Percentiles rank a stretch among this genome's conserved stretches.
Conservation (phyloP, 1,140 invertebrate species). For the Carposina sasakii region DNA sequence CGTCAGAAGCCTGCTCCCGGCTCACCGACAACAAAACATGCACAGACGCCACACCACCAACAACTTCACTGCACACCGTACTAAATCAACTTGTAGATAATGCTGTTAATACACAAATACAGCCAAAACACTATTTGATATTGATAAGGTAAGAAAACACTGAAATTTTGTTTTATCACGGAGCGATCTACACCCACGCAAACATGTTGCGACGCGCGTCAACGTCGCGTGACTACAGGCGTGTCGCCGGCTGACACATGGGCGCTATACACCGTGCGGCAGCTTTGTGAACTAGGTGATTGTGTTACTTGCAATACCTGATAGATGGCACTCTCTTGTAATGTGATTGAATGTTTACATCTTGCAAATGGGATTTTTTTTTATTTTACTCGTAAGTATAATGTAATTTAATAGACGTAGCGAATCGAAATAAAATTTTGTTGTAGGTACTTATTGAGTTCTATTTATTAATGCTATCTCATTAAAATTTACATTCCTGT, state of each 20-base stretch:
- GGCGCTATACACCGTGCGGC: conserved; percentile 36
- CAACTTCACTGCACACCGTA: conserved; percentile 40
- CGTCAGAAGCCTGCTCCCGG: conserved; percentile 62
- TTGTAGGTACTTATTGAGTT: no score
- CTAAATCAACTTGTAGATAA: conserved; percentile 17
- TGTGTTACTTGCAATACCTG: background rate
- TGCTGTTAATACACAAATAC: conserved; percentile 25
- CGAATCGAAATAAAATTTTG: no score
- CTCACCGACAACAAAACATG: conserved; percentile 63
- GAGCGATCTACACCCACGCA: conserved; percentile 60
- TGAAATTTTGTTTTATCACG: conserved; percentile 57
- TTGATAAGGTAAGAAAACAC: conserved; percentile 58
- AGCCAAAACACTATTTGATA: conserved; percentile 26
- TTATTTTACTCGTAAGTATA: no score
- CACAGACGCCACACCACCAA: conserved; percentile 50
- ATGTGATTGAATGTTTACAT: no score
- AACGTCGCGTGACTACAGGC: conserved; percentile 69
- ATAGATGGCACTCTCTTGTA: conserved; percentile 55
- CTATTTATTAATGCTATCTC: no score
- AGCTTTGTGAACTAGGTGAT: conserved; percentile 28
- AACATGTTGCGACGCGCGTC: conserved; percentile 62
- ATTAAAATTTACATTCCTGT: no score
- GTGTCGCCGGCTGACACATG: conserved; percentile 61
- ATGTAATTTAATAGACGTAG: no score
- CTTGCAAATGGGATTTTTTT: no score